A percentile compares a stretch with the other conserved stretches of the same genome.
These are phyloP conservation scores for Halcyon badia DNA, from an alignment of 2,797 vertebrate genomes.

Conservation along the genomic window DNA sequence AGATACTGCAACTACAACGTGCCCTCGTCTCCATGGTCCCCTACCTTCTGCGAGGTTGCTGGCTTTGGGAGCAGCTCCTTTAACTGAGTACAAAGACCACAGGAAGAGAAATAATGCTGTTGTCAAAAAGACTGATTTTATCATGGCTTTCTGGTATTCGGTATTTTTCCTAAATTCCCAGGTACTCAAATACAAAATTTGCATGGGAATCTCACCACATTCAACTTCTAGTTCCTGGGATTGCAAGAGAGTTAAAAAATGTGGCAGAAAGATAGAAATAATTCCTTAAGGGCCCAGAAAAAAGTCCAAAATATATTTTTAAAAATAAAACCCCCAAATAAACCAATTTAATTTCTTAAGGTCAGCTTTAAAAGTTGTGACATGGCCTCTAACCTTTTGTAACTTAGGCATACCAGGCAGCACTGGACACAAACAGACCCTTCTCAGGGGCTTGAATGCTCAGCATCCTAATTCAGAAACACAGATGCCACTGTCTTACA, in stretches of 20 bases:
- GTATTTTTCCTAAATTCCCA: background rate
- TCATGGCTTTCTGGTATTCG: background rate
- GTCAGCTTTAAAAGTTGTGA: background rate
- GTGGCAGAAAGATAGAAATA: background rate
- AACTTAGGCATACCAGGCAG: background rate
- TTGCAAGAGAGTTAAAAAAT: background rate
- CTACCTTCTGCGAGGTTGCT: background rate
- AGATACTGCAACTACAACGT: rapidly evolving
- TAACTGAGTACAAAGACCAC: background rate
- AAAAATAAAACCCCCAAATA: background rate
- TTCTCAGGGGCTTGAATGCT: background rate
- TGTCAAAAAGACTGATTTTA: background rate
- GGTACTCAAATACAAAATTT: background rate
- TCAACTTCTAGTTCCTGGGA: background rate
- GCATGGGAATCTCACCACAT: background rate
- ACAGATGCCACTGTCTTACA: background rate
- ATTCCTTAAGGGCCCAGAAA: background rate
- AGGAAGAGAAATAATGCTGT: background rate
- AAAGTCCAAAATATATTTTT: rapidly evolving
- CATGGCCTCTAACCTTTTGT: background rate
- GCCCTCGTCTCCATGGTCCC: background rate
- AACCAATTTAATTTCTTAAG: background rate
- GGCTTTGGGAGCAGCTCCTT: background rate
- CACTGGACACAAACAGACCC: background rate
- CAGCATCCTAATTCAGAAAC: background rate